Conservation (phyloP, 2,888 invertebrate species). For the Mellilla xanthometata region DNA sequence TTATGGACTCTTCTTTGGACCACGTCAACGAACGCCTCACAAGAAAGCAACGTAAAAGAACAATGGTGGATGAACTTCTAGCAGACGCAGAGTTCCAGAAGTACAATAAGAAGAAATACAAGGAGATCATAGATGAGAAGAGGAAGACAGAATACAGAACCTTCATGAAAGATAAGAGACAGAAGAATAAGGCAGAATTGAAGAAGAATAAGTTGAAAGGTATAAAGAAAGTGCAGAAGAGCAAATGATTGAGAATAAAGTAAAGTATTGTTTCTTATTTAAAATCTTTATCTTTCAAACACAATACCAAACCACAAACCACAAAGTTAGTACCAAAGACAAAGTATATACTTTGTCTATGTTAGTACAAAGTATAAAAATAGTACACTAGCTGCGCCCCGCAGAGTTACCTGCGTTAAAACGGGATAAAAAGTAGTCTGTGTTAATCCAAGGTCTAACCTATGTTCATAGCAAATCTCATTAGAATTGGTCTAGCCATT, state of each 20-base stretch:
- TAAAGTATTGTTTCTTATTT: conserved; percentile 2
- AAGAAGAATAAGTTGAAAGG: conserved; percentile 64
- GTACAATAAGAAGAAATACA: conserved; percentile 91
- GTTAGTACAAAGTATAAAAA: no score
- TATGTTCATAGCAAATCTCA: no score
- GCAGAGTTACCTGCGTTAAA: no score
- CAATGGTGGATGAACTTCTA: conserved; percentile 96
- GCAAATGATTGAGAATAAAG: conserved; percentile 26
- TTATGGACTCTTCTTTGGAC: conserved; percentile 93
- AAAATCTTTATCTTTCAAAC: no score
- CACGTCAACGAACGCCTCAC: conserved; percentile 92
- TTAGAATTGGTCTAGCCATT: no score
- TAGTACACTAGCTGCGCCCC: no score
- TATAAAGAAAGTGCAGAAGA: conserved; percentile 43
- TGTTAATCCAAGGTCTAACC: no score
- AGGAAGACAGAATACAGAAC: conserved; percentile 87
- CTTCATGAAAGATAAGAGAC: conserved; percentile 88
- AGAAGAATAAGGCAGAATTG: conserved; percentile 81
- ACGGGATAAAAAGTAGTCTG: no score
- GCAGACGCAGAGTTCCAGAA: conserved; percentile 93
- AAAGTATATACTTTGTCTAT: no score
- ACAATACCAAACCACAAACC: no score
- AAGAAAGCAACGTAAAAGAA: conserved; percentile 92
- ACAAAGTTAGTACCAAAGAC: no score
- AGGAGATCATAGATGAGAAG: conserved; percentile 88